phyloP scores from a whole-genome alignment of 2,888 invertebrate genomes.

The Diplolepis rosae region DNA sequence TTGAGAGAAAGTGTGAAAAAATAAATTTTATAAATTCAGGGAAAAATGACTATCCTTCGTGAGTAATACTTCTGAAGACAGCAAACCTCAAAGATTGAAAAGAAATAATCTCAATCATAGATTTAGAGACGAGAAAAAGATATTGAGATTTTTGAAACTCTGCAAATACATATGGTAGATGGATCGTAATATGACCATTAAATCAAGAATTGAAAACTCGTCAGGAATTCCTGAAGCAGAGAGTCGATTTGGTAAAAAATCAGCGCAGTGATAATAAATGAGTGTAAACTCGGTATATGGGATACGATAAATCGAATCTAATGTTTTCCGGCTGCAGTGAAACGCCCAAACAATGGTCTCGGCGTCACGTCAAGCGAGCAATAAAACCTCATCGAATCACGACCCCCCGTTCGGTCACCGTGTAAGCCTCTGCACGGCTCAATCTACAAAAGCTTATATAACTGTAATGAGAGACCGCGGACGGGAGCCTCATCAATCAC shows the following conservation, averaged over 20 bases:
- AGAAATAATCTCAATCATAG: no score
- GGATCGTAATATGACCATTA: background rate
- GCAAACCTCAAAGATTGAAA: no score
- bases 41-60: no score
- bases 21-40: no score
- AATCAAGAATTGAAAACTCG: background rate
- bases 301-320: constrained; percentile 56
- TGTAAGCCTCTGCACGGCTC: constrained; percentile 71
- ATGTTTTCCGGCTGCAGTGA: constrained; percentile 55
- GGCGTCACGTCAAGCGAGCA: constrained; percentile 68
- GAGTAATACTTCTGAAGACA: no score
- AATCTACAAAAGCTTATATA: constrained; percentile 74
- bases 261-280: constrained; percentile 11
- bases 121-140: no score
- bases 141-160: no score
- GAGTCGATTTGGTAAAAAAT: constrained; percentile 13
- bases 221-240: background rate
- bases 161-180: no score
- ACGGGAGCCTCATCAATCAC: constrained; percentile 73
- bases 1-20: no score
- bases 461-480: constrained; percentile 74
- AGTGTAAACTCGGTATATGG: constrained; percentile 12
- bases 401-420: constrained; percentile 66
- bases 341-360: constrained; percentile 54
- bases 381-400: constrained; percentile 74